A percentile compares a stretch with the other conserved stretches of the same genome.
phyloP scores from a whole-genome alignment of 2,113 vertebrate species.

The Oophaga pumilio region DNA sequence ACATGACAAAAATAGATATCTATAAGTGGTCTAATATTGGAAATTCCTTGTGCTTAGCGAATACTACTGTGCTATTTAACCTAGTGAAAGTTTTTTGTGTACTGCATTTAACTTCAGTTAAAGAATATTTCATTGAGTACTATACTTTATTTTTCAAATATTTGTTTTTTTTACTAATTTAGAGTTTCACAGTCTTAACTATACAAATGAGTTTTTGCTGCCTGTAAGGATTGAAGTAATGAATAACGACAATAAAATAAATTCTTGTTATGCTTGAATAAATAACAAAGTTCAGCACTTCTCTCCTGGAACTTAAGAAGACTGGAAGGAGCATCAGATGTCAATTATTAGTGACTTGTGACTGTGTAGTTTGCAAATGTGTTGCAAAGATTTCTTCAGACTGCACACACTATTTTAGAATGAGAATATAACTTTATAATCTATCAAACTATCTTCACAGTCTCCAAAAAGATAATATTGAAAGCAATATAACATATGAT shows the following conservation, averaged over 20 bases:
- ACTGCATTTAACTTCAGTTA: not conserved
- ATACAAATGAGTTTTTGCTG: not conserved
- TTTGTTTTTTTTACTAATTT: not conserved
- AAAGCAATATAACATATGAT: too few species aligned
- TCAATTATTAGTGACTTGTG: constrained; percentile 36
- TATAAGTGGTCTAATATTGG: too few species aligned
- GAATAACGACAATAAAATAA: constrained; percentile 27
- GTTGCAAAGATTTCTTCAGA: not conserved
- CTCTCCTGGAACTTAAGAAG: not conserved
- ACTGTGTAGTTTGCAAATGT: not conserved
- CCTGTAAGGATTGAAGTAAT: not conserved
- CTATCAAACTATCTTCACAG: too few species aligned
- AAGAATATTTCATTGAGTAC: too few species aligned
- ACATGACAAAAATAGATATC: too few species aligned
- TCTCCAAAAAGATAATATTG: too few species aligned
- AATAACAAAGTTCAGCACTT: constrained; percentile 35
- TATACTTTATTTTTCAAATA: not conserved
- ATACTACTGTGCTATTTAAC: not conserved
- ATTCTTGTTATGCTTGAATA: not conserved
- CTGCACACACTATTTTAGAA: not conserved
- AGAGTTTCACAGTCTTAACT: not conserved
- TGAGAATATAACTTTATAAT: too few species aligned
- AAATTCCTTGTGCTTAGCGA: not conserved
- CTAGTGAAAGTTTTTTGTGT: not conserved
- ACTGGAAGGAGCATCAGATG: constrained; percentile 17